phyloP scores from a whole-genome alignment of 2,113 vertebrate species.

The Donacobius atricapilla region DNA sequence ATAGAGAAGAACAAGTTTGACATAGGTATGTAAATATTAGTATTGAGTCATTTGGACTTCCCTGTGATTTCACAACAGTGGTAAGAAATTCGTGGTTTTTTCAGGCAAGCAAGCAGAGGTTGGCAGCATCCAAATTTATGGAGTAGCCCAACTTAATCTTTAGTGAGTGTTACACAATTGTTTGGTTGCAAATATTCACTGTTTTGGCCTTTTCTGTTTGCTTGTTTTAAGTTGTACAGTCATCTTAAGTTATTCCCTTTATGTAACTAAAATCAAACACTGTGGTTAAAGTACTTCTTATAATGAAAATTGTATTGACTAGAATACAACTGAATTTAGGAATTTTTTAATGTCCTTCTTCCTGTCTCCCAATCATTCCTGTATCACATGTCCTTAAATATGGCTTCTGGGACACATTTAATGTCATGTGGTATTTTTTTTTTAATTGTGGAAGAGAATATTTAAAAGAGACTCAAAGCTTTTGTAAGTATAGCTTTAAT shows the following conservation, averaged over 20 bases:
- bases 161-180: neutral
- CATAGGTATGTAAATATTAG: neutral
- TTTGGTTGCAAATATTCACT: neutral
- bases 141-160: neutral
- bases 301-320: neutral
- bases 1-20: neutral
- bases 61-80: neutral
- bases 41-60: conserved; percentile 9
- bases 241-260: neutral
- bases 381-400: neutral
- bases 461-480: neutral
- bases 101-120: neutral
- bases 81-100: neutral
- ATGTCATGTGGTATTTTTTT: neutral
- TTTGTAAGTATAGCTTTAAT: neutral
- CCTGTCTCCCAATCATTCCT: neutral
- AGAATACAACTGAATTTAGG: neutral
- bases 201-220: neutral
- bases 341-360: neutral
- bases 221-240: neutral
- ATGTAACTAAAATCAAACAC: neutral
- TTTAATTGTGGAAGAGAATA: neutral
- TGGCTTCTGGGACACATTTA: neutral
- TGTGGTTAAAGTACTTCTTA: neutral
- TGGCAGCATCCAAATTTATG: neutral